These are phyloP conservation scores for Leptinotarsa lineolata DNA, from an alignment of 1,140 invertebrate species.

Conservation along the genomic window DNA sequence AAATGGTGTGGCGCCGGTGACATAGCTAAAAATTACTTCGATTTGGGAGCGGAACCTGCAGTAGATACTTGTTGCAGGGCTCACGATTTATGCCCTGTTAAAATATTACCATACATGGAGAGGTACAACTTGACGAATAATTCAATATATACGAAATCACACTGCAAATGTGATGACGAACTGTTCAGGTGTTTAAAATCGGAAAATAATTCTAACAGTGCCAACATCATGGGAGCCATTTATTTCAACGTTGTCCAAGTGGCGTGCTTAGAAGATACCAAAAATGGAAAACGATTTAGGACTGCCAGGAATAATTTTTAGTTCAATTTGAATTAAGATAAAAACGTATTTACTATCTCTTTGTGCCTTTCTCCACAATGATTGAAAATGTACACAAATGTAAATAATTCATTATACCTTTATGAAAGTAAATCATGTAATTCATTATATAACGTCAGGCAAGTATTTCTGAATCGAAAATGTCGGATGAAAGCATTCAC, in stretches of 20 bases:
- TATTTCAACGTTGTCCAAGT: constrained; percentile 86
- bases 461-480: no score
- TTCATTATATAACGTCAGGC: no score
- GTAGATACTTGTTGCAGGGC: constrained; percentile 84
- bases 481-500: no score
- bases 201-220: constrained; percentile 68
- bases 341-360: not conserved
- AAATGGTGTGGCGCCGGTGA: constrained; percentile 90
- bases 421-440: no score
- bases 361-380: not conserved
- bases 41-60: constrained; percentile 71
- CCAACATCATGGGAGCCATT: constrained; percentile 79
- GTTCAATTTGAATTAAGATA: constrained; percentile 5
- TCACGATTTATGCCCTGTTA: constrained; percentile 80
- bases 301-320: constrained; percentile 48
- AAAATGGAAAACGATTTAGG: constrained; percentile 51
- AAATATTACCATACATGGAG: constrained; percentile 72
- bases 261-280: constrained; percentile 71
- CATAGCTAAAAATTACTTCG: constrained; percentile 79
- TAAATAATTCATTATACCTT: no score
- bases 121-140: constrained; percentile 83
- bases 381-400: not conserved
- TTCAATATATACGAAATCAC: constrained; percentile 84
- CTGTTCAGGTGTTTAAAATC: constrained; percentile 81
- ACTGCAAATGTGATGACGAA: constrained; percentile 82